A percentile compares a stretch with the other conserved stretches of the same genome.
Evolutionary conservation across 2,888 invertebrate genomes (phyloP).

Genomic region (Lasioglossum zephyrum): DNA sequence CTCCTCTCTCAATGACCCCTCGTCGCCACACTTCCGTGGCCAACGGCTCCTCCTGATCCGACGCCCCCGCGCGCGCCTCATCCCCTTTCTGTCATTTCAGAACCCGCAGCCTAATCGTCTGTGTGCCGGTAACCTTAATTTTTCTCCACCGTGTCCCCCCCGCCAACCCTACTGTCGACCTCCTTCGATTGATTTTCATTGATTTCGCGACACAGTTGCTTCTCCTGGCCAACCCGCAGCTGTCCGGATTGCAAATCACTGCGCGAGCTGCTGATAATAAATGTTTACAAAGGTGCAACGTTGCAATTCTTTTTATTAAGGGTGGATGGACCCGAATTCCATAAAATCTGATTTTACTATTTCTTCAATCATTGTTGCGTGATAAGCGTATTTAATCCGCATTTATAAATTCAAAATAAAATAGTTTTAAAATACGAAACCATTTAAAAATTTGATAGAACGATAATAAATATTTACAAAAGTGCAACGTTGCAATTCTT

Average conservation of each 20-base stretch:
- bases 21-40: constrained; percentile 29
- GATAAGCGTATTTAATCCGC: no score
- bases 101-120: constrained; percentile 48
- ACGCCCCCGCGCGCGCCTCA: constrained; percentile 30
- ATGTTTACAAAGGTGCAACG: not conserved
- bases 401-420: no score
- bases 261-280: not conserved
- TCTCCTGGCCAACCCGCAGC: not conserved
- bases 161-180: not conserved
- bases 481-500: no score
- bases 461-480: no score
- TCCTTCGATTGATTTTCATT: constrained; percentile 36
- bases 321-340: no score
- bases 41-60: constrained; percentile 49
- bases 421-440: no score
- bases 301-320: no score
- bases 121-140: constrained; percentile 68
- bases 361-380: no score
- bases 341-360: no score
- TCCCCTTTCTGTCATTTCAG: constrained; percentile 37
- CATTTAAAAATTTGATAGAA: no score
- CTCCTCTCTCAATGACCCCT: constrained; percentile 51
- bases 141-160: constrained; percentile 31
- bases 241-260: constrained; percentile 27
- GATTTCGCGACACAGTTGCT: constrained; percentile 25